Evolutionary conservation across 2,113 vertebrate species (phyloP).

Genomic region (Pao palembangensis): DNA sequence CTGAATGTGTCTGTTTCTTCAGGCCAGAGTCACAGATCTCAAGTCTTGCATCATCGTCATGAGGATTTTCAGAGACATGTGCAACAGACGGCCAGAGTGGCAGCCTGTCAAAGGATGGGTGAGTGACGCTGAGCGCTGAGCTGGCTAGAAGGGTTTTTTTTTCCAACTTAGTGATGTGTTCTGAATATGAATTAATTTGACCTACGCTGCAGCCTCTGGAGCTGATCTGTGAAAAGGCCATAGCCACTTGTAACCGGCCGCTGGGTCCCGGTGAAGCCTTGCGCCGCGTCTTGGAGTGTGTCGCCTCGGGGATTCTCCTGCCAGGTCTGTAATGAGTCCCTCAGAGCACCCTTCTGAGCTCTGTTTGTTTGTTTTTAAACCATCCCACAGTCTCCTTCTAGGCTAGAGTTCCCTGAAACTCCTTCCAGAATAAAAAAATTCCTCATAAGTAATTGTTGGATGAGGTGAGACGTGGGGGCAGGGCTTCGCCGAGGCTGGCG

Average conservation of each 20-base stretch:
- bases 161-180: background rate
- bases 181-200: background rate
- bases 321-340: constrained; percentile 75
- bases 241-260: constrained; percentile 91
- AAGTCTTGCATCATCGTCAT: constrained; percentile 92
- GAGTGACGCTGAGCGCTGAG: constrained; percentile 52
- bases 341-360: background rate
- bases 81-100: constrained; percentile 88
- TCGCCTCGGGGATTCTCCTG: constrained; percentile 91
- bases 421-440: background rate
- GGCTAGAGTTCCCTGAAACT: too few species aligned
- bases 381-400: too few species aligned
- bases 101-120: constrained; percentile 92
- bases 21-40: constrained; percentile 91
- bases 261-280: constrained; percentile 89
- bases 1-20: constrained; percentile 47
- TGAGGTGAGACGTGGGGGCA: background rate
- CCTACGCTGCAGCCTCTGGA: constrained; percentile 80
- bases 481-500: background rate
- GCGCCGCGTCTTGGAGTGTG: constrained; percentile 89
- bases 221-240: constrained; percentile 94
- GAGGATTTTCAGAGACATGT: constrained; percentile 91
- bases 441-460: background rate
- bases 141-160: background rate
- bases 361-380: background rate